phyloP scores from a whole-genome alignment of 2,888 invertebrate species.

The Dasysyrphus tricinctus region DNA sequence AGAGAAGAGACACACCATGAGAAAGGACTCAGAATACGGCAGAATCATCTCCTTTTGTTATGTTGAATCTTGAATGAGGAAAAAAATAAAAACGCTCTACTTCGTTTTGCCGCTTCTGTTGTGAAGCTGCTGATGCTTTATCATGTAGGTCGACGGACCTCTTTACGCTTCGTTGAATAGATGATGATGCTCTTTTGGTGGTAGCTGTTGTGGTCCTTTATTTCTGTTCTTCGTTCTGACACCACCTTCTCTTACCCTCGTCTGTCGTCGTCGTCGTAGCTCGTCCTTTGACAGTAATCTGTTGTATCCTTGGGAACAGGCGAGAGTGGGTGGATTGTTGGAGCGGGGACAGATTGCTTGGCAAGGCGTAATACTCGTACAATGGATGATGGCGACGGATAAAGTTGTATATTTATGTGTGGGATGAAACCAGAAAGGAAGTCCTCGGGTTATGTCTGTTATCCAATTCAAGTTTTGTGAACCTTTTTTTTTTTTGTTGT shows the following conservation, averaged over 20 bases:
- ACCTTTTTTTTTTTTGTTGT: conserved; percentile 45
- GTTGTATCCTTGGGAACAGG: conserved; percentile 67
- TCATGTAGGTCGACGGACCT: conserved; percentile 73
- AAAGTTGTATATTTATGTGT: conserved; percentile 73
- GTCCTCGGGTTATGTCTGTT: conserved; percentile 76
- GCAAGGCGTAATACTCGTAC: conserved; percentile 39
- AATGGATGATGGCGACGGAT: conserved; percentile 74
- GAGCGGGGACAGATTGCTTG: conserved; percentile 38
- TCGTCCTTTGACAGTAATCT: conserved; percentile 67
- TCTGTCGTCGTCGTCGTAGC: background rate
- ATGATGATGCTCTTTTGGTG: conserved; percentile 75
- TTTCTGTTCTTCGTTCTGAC: conserved; percentile 60
- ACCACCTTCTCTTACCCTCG: conserved; percentile 10
- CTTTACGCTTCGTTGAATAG: conserved; percentile 73
- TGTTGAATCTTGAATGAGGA: conserved; percentile 28
- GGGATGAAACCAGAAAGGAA: conserved; percentile 74
- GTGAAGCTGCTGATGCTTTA: conserved; percentile 35
- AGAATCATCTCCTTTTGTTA: conserved; percentile 53
- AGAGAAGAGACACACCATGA: conserved; percentile 3
- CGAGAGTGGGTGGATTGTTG: conserved; percentile 18
- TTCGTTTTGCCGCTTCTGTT: conserved; percentile 29
- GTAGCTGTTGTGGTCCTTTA: conserved; percentile 75
- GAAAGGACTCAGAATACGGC: conserved; percentile 23
- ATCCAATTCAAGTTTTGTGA: conserved; percentile 75
- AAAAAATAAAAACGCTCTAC: conserved; percentile 9